phyloP scores from a whole-genome alignment of 2,888 invertebrate species.

The Eupeodes latifasciatus region DNA sequence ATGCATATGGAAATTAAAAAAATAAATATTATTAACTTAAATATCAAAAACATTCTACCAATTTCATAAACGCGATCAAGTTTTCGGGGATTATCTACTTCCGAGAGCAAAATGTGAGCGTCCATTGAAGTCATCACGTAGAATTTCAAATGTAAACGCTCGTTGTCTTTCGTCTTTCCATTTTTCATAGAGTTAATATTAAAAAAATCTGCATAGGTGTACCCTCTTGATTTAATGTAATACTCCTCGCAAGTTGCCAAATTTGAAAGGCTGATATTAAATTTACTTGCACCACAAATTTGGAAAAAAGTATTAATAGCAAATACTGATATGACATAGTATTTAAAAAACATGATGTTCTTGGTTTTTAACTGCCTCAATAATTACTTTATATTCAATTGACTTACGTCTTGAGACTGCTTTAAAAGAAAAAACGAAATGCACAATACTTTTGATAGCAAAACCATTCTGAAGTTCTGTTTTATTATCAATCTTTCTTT shows the following conservation, averaged over 20 bases:
- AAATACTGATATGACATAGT: conserved; percentile 16
- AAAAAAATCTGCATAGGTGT: conserved; percentile 87
- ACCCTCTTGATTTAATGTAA: conserved; percentile 85
- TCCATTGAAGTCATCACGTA: conserved; percentile 88
- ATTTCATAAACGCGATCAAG: conserved; percentile 89
- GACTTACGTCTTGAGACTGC: not conserved
- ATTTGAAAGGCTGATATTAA: conserved; percentile 81
- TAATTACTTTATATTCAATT: not conserved
- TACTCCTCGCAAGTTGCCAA: conserved; percentile 85
- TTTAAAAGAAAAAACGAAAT: not conserved
- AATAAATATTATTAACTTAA: not conserved
- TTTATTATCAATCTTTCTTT: too few species aligned
- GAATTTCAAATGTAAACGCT: conserved; percentile 87
- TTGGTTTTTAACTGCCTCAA: not conserved
- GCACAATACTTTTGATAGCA: not conserved
- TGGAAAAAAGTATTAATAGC: not conserved
- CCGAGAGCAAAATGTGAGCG: conserved; percentile 88
- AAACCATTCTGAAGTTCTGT: not conserved
- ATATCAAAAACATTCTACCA: conserved; percentile 79
- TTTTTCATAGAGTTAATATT: conserved; percentile 82
- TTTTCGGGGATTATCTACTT: conserved; percentile 84
- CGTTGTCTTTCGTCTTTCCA: conserved; percentile 79
- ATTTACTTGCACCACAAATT: conserved; percentile 74
- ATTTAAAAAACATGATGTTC: conserved; percentile 15
- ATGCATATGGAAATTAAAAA: not conserved